Base-by-base conservation (phyloP, 2,797 vertebrate species). In the Poliocrania exsul region DNA sequence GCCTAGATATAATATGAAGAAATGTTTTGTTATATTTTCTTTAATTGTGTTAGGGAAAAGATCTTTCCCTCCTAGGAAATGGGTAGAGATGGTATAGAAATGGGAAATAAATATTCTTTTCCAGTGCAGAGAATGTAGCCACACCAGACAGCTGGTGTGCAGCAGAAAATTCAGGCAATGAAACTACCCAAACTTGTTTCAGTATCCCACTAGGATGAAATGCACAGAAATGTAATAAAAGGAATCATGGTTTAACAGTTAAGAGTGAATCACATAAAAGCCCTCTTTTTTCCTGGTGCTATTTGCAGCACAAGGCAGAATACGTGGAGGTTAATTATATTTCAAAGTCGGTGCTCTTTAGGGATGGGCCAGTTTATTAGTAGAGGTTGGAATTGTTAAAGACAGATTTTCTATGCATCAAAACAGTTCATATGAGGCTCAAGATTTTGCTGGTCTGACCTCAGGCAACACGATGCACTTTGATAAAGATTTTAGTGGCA, bases 401-500 rank as follows among this genome's bases (percentile, higher is more conserved):
- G 91, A 64, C 58, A 73, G 80, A 88, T 94, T 96, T 96, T 93
- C 88, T 86, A 38, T 91, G 90, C 90, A 86, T 88, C 85, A 81
- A 19, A 95, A 91, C 70, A 84, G 85, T 91, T 93, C 85, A 86
- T 72, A 46, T 54, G 82, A 95, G 88, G 69, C 82, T 92, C 62
- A 70, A 72, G 88, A 46, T 70, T 91, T 92, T 75, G 66, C 85
- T 95, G 77, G 24, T 88, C 77, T 95, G 96, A 95, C 95, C 91
- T 95, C 82, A 88, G 93, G 85, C 91, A 79, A 62, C 29, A 40
- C 51, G 75, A 14, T 88, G 66, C 77, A 51, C 94, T 90, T 92
- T 91, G 91, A 92, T 95, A 92, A 96, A 92, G 80, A 54, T 95
- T 96, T 95, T 81, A 95, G 86, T 75, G 29, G 80, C 77, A 91